Evolutionary conservation across 2,113 vertebrate species (phyloP).

Genomic region (Struthio camelus): DNA sequence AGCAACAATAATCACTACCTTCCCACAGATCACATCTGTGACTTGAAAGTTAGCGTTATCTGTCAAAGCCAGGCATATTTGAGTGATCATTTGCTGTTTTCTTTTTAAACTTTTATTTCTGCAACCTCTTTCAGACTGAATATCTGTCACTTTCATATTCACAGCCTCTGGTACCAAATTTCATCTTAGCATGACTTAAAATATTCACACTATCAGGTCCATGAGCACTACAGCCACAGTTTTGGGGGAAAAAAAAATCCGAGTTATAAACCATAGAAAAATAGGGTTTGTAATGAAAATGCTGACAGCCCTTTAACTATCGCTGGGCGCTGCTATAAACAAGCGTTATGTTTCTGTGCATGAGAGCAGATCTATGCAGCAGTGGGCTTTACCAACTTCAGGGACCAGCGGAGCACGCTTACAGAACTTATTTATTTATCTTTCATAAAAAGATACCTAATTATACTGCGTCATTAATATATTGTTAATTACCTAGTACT

Average conservation of each 20-base stretch:
- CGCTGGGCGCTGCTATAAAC: conserved; percentile 15
- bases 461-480: neutral
- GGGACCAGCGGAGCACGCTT: neutral
- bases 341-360: conserved; percentile 8
- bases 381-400: conserved; percentile 21
- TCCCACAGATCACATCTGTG: neutral
- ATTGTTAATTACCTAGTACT: neutral
- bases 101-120: conserved; percentile 41
- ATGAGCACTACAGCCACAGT: conserved; percentile 14
- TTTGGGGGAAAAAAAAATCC: neutral
- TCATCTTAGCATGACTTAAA: conserved; percentile 11
- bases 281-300: conserved; percentile 48
- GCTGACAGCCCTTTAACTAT: conserved; percentile 36
- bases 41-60: neutral
- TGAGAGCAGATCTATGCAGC: neutral
- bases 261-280: conserved; percentile 49
- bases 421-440: neutral
- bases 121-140: neutral
- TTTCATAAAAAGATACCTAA: neutral
- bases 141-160: conserved; percentile 26
- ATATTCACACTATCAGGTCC: conserved; percentile 33
- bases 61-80: neutral
- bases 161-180: conserved; percentile 40
- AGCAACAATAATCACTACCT: neutral
- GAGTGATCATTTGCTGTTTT: neutral